Evolutionary conservation across 2,888 invertebrate genomes (phyloP), one percentile per base, ranked within the genome.

Genomic region (Ophion ventricosus): DNA sequence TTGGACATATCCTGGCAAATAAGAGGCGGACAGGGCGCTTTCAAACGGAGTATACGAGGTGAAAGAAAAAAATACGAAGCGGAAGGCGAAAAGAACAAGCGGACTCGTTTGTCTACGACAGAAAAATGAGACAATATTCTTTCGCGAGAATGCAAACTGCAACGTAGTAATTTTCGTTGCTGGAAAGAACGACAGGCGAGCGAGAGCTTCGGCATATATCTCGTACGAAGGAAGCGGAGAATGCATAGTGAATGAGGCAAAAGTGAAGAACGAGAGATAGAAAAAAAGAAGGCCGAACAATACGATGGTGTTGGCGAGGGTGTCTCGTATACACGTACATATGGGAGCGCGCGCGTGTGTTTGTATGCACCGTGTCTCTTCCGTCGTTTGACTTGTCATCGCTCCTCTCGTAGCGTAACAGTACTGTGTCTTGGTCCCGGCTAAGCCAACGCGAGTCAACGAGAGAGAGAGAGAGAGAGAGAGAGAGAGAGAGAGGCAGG

Each of bases 371-470:
- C 66, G 76, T 79, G 66, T 76, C 80, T 76, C 80, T 80, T 73
- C 67, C 66, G 86, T 87, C 86, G 86, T 89, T 89, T 81, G 87
- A 89, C 87, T 88, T 86, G 87, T 90, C 87, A 89, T 88, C 88
- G 83, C 87, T 83, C 83, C 81, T 61, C 69, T 80, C 86, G 86
- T 86, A 81, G 82, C 80, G 83, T 83, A 80, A 87, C 76, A 69
- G 81, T 80, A 73, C 73, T 67, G 35, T 59, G 73, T 35, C 43
- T 69, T 74, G 67, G 72, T 61, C 74, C 29, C 77, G 70, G 76
- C 43, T 29, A 73, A 73, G 54, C 69, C 57, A 54, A 59, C 57
- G 49, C 57, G 40, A 72, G 61, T 61, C 61, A 59, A 54, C 54
- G 84, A 77, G 83, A 66, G 73, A 85, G 75, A 73, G 63, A 67